phyloP scores from a whole-genome alignment of 2,888 invertebrate genomes.

The Didymodactylos carnosus region DNA sequence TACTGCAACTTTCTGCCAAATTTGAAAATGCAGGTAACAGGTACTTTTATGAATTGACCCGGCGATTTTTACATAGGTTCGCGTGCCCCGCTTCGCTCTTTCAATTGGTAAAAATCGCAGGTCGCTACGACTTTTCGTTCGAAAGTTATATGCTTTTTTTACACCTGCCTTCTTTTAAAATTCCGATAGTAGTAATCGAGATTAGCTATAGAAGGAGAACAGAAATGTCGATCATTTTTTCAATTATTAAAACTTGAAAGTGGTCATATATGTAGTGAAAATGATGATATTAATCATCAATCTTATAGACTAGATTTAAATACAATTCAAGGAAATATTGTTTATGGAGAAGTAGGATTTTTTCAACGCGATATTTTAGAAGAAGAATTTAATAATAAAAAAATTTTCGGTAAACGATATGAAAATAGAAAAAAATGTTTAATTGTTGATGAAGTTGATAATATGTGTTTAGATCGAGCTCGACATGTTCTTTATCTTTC shows the following conservation, averaged over 20 bases:
- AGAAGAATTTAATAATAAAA: not conserved
- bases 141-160: too few species aligned
- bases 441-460: not conserved
- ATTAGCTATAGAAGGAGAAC: not conserved
- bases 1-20: too few species aligned
- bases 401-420: not conserved
- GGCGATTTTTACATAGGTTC: too few species aligned
- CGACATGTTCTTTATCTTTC: not conserved
- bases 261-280: not conserved
- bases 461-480: not conserved
- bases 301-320: not conserved
- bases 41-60: too few species aligned
- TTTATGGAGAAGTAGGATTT: not conserved
- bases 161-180: too few species aligned
- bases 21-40: too few species aligned
- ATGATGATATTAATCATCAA: not conserved
- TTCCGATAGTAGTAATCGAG: too few species aligned
- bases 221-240: not conserved
- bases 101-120: too few species aligned
- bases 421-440: not conserved
- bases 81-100: too few species aligned
- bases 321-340: not conserved
- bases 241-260: not conserved
- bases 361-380: not conserved
- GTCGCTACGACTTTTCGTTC: too few species aligned